A percentile compares a stretch with the other conserved stretches of the same genome.
Evolutionary conservation across 2,113 vertebrate species (phyloP).

Genomic region (Tupaia chinensis): DNA sequence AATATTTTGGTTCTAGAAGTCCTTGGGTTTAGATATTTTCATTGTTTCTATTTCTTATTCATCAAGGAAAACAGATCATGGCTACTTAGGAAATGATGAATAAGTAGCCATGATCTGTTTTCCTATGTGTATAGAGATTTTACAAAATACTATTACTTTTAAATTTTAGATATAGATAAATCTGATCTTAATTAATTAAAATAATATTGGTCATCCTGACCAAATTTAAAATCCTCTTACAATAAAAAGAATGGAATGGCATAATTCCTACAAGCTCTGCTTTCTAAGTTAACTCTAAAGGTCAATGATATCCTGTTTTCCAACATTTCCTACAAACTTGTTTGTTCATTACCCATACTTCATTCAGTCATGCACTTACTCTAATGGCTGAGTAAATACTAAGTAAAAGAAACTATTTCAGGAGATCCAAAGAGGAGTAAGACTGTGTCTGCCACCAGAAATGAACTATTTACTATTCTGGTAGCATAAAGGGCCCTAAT

Average conservation of each 20-base stretch:
- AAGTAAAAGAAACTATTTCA: constrained; percentile 15
- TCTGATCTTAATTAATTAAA: constrained; percentile 49
- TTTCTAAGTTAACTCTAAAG: constrained; percentile 20
- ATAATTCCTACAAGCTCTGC: constrained; percentile 24
- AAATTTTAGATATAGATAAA: not conserved
- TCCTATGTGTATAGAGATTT: not conserved
- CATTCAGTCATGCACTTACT: not conserved
- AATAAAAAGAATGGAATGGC: constrained; percentile 27
- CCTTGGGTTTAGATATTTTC: not conserved
- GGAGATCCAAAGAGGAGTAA: not conserved
- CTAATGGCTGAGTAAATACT: not conserved
- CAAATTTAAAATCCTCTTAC: constrained; percentile 39
- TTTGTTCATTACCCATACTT: constrained; percentile 39
- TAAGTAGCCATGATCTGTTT: not conserved
- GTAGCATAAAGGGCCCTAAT: not conserved
- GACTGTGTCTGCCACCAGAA: not conserved
- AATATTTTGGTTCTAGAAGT: constrained; percentile 53
- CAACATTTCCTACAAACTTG: constrained; percentile 3
- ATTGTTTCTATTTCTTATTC: constrained; percentile 29
- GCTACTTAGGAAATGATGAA: constrained; percentile 13
- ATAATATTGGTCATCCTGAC: not conserved
- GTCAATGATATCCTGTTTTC: not conserved
- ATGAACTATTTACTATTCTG: constrained; percentile 38
- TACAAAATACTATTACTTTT: not conserved
- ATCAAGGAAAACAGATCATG: not conserved